Evolutionary conservation across 2,113 vertebrate genomes (phyloP).

Genomic region (Amphilophus citrinellus): DNA sequence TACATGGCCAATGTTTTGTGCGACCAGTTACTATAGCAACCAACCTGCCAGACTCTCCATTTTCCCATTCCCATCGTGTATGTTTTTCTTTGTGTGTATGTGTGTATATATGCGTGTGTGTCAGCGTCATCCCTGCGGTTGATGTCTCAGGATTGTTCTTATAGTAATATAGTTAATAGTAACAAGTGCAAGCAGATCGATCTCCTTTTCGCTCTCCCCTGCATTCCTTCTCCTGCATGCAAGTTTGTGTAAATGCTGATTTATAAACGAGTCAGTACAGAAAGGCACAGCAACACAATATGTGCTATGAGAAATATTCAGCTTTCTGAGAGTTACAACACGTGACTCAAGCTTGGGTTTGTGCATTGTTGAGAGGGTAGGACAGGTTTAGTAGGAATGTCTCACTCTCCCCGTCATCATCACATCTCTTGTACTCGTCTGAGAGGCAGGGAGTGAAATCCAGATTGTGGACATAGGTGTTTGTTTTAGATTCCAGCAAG

Average conservation of each 20-base stretch:
- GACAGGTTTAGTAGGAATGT: background rate
- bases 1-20: constrained; percentile 31
- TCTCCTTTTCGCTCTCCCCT: background rate
- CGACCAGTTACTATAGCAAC: constrained; percentile 75
- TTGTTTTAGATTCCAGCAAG: background rate
- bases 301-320: background rate
- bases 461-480: background rate
- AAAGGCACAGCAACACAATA: background rate
- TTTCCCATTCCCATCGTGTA: constrained; percentile 30
- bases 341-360: background rate
- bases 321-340: background rate
- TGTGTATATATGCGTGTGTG: constrained; percentile 15
- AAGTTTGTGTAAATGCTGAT: background rate
- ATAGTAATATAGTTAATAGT: background rate
- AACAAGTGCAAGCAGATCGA: background rate
- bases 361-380: background rate
- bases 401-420: background rate
- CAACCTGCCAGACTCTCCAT: constrained; percentile 47
- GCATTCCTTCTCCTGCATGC: background rate
- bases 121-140: background rate
- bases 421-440: background rate
- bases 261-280: too few relatives aligned
- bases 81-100: constrained; percentile 18
- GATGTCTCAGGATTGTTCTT: background rate
- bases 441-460: background rate